These are phyloP conservation scores for Drosophila kohkoa DNA, from an alignment of 1,140 invertebrate species.

Conservation along the genomic window DNA sequence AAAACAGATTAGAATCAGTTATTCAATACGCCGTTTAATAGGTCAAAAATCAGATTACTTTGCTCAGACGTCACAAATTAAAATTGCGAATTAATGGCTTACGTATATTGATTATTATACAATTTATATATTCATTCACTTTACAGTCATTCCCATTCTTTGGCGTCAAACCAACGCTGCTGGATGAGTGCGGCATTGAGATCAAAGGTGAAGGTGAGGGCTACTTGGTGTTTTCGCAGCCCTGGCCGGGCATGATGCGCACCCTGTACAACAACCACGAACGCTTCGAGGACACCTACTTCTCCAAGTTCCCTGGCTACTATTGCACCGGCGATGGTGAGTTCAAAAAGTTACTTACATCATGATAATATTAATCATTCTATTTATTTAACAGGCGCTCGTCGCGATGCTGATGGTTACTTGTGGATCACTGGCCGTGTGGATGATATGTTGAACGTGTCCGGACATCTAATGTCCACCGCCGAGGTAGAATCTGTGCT, in stretches of 20 bases:
- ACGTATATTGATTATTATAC: neutral
- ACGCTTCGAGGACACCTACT: slow-evolving; percentile 97
- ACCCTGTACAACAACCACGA: slow-evolving; percentile 96
- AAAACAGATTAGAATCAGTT: too few relatives aligned
- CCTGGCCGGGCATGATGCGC: slow-evolving; percentile 99
- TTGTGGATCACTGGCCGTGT: slow-evolving; percentile 98
- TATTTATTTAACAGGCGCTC: slow-evolving; percentile 88
- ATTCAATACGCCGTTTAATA: too few relatives aligned
- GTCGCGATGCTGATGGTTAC: slow-evolving; percentile 96
- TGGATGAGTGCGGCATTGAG: slow-evolving; percentile 95
- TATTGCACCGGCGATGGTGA: slow-evolving; percentile 99
- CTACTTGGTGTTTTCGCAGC: slow-evolving; percentile 95
- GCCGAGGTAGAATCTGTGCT: slow-evolving; percentile 97
- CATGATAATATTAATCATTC: neutral
- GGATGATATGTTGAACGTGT: slow-evolving; percentile 99
- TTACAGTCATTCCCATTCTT: slow-evolving; percentile 97
- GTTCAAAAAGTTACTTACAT: slow-evolving; percentile 19
- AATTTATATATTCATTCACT: neutral
- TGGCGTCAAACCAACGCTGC: slow-evolving; percentile 94
- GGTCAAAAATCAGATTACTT: too few relatives aligned
- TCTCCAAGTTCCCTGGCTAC: slow-evolving; percentile 97
- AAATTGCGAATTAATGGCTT: too few relatives aligned
- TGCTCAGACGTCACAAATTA: too few relatives aligned
- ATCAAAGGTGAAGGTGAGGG: slow-evolving; percentile 96
- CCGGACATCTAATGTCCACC: slow-evolving; percentile 98